Evolutionary conservation across 1,140 invertebrate genomes (phyloP), one percentile per base, ranked within the genome.

Genomic region (Agrypnia vestita): DNA sequence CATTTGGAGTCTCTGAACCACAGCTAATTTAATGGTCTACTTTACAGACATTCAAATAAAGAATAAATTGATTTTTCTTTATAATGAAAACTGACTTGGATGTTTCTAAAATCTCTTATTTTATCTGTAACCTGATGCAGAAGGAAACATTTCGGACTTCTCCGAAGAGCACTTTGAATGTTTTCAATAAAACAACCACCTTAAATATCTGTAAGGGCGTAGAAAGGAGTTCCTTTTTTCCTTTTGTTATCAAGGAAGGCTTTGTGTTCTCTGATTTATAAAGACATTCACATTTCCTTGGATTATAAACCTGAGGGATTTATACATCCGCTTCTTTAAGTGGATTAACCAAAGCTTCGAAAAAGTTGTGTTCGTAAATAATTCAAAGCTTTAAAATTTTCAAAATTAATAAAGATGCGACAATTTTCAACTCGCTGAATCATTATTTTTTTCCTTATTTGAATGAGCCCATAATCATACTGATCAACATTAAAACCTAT

Each of bases 281-380:
- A 77, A 80, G 79, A 80, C 79, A 71, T 80, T 80, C 79, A 77
- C 79, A 80, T 80, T 80, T 80, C 79, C 74, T 77, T 53, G 64
- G 61, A 71, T 80, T 77, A 76, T 76, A 80, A 80, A 61, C 61
- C 73, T 62, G 44, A 56, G 72, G 72, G 72, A 69, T 75, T 80
- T 80, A 62, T 76, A 77, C 75, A 64, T 80, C 78, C 72, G 75
- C 19, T 21, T 46, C 67, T 69, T 46, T 80, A 77, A 80, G 75
- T 80, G 75, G 75, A 80, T 80, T 80, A 80, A 64, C 53, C 59
- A 72, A 67, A 72, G 67, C 67, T 13, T 51, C 17, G 13, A 17
- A 1, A 13, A 62, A 62, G 4, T 59, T 35, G 25, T 3, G 25
- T 35, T 35, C 25, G 25, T 35, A 35, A 35, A 35, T 35, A 35